Base-by-base conservation (phyloP, 2,797 vertebrate genomes). In the Scyliorhinus canicula region DNA sequence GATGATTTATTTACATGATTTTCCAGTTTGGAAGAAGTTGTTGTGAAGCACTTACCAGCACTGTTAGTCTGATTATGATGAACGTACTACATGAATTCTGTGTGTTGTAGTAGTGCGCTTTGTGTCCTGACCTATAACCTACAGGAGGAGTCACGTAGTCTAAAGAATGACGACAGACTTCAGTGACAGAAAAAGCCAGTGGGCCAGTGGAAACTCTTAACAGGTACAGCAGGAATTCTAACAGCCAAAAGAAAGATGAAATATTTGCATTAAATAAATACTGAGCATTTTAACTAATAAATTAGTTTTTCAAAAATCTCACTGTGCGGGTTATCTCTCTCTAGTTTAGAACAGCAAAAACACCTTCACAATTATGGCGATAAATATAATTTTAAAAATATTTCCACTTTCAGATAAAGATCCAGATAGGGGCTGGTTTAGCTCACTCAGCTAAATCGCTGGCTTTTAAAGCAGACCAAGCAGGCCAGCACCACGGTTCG, bases 111-210 rank as follows among this genome's bases (percentile, higher is more conserved):
- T 19, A 35, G 93, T 50, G 12, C n/a, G 44, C 67, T 94, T 94
- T 74, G 67, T 74, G 67, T 94, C 93, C 63, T 74, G 47, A 94
- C 67, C 93, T 94, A 2, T 91, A 74, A 94, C 93, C 47, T 74
- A n/a, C 31, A 35, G 47, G 44, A 94, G 26, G 31, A 94, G 47
- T 19, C 31, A 31, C 67, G 55, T 69, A 74, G 44, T 28, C 93
- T 94, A 21, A 31, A 90, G 86, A 63, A 14, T 65, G 60, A 91
- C 44, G 88, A 94, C 93, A 74, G 93, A 74, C 69, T 71, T 74
- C 47, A 69, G 71, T 69, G 24, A 26, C 47, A 35, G 47, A n/a
- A 47, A 74, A 71, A 74, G 47, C 47, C 44, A 69, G 28, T 94
- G 14, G 35, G 67, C 67, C 55, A 74, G 67, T 67, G 47, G 47